Conservation (phyloP, 2,797 vertebrate genomes). For the Enteromius viviparus region DNA sequence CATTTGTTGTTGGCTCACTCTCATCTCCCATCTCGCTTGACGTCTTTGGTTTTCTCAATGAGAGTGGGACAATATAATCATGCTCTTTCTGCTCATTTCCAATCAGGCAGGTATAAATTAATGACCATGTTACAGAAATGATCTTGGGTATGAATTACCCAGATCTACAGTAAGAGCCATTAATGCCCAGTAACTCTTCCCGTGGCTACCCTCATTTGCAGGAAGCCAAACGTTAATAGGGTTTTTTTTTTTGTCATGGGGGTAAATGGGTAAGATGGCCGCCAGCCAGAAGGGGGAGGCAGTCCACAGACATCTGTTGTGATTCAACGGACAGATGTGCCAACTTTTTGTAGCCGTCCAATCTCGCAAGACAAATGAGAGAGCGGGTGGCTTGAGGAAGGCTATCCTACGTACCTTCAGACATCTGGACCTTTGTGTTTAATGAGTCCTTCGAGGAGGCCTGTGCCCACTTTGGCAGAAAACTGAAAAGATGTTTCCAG, state of each 20-base stretch:
- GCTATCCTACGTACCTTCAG: conserved; percentile 32
- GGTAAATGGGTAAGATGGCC: conserved; percentile 57
- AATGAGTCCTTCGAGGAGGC: conserved; percentile 40
- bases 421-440: conserved; percentile 59
- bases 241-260: conserved; percentile 38
- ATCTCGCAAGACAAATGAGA: conserved; percentile 62
- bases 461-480: conserved; percentile 22
- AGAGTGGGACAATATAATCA: neutral
- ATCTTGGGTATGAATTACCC: conserved; percentile 32
- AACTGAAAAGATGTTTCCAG: conserved; percentile 37
- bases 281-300: conserved; percentile 43
- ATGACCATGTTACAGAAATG: conserved; percentile 21
- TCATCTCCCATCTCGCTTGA: conserved; percentile 8
- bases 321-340: conserved; percentile 55
- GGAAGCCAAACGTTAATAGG: conserved; percentile 19
- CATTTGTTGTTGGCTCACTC: conserved; percentile 1
- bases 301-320: conserved; percentile 63
- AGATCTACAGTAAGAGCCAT: conserved; percentile 15
- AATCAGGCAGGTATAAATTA: conserved; percentile 25
- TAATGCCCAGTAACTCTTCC: conserved; percentile 11
- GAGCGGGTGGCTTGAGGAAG: conserved; percentile 31
- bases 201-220: conserved; percentile 28
- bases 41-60: conserved; percentile 12
- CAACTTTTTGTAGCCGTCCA: conserved; percentile 55
- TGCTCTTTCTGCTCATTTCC: conserved; percentile 4